phyloP scores from a whole-genome alignment of 2,888 invertebrate genomes.

The Troides helena region DNA sequence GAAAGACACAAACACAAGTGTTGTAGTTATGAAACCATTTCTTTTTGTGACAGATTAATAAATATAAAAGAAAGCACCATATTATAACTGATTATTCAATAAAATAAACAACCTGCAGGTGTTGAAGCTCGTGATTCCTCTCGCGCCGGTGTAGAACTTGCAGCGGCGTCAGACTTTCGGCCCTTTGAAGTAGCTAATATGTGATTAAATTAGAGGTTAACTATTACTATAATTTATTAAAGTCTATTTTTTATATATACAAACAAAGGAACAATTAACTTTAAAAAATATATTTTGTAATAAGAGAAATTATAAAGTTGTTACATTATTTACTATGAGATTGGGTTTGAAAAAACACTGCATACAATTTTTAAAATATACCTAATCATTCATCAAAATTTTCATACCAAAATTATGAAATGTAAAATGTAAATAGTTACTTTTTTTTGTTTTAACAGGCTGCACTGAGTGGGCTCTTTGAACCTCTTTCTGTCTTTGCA shows the following conservation, averaged over 20 bases:
- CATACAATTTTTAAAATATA: no score
- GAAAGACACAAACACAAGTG: no score
- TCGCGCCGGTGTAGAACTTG: slow-evolving; percentile 57
- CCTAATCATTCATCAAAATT: neutral
- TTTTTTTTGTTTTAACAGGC: slow-evolving; percentile 84
- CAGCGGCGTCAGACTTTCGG: slow-evolving; percentile 66
- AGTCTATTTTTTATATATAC: neutral
- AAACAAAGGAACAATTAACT: neutral
- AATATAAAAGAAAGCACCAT: no score
- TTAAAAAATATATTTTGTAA: no score
- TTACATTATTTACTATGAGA: no score
- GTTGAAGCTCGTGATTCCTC: slow-evolving; percentile 70
- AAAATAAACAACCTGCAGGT: slow-evolving; percentile 58
- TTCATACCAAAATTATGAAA: neutral
- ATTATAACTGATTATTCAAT: neutral
- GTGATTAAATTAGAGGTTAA: slow-evolving; percentile 23
- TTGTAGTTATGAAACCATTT: no score
- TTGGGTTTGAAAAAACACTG: no score
- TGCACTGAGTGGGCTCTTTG: slow-evolving; percentile 89
- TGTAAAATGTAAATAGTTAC: slow-evolving; percentile 45
- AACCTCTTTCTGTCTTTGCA: slow-evolving; percentile 92
- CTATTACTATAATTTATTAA: neutral
- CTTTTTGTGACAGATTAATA: no score
- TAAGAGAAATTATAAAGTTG: no score
- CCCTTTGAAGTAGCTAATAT: slow-evolving; percentile 67